These are phyloP conservation scores for Nemotelus nigrinus DNA, from an alignment of 2,888 invertebrate genomes.

Conservation along the genomic window DNA sequence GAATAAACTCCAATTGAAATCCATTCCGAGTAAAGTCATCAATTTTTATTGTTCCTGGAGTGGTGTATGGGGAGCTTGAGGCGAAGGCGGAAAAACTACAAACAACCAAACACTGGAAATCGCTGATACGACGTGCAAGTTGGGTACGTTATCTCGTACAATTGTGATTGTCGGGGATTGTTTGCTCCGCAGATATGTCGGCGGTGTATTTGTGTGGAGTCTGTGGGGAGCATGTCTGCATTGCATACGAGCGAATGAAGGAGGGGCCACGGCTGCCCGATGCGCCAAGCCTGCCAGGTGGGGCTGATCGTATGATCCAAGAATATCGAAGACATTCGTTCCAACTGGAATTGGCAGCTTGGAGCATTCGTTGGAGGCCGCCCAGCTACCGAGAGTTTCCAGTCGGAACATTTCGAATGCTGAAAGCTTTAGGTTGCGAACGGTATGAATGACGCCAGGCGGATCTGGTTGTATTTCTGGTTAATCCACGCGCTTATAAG, in stretches of 20 bases:
- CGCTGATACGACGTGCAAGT: constrained; percentile 20
- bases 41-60: not conserved
- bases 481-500: too few species aligned
- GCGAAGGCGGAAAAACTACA: constrained; percentile 6
- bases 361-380: constrained; percentile 31
- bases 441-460: not conserved
- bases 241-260: constrained; percentile 18
- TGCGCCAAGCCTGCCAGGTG: not conserved
- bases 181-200: constrained; percentile 27
- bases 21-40: constrained; percentile 25
- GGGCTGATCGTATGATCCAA: constrained; percentile 2
- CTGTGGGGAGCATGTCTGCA: constrained; percentile 21
- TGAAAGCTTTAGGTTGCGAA: constrained; percentile 5
- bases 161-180: constrained; percentile 19
- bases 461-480: too few species aligned
- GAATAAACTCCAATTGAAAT: constrained; percentile 37
- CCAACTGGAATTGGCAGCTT: constrained; percentile 32
- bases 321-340: not conserved
- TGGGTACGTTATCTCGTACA: constrained; percentile 11
- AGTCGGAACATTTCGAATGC: not conserved
- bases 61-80: too few species aligned
- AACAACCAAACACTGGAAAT: constrained; percentile 23
- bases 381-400: constrained; percentile 16
- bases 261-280: constrained; percentile 14
- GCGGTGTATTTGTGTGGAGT: constrained; percentile 10